phyloP scores from a whole-genome alignment of 2,797 vertebrate genomes.

The Lepus townsendii region DNA sequence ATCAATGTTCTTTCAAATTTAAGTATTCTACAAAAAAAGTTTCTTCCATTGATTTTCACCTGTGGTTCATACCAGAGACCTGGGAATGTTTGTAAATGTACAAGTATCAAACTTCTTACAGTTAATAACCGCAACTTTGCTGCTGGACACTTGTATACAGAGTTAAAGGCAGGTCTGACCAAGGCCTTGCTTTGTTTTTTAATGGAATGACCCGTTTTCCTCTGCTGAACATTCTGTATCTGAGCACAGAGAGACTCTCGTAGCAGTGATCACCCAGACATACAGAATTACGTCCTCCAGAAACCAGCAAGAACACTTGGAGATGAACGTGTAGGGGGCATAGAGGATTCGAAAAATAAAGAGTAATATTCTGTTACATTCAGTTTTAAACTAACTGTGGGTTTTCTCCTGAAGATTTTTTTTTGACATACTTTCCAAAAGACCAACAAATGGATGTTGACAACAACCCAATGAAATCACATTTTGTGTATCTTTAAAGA shows the following conservation, averaged over 20 bases:
- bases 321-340: constrained; percentile 90
- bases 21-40: constrained; percentile 87
- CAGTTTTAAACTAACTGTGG: constrained; percentile 85
- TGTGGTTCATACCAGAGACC: constrained; percentile 88
- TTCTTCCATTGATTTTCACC: constrained; percentile 89
- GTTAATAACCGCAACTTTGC: constrained; percentile 84
- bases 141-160: constrained; percentile 85
- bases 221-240: constrained; percentile 91
- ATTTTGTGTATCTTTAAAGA: constrained; percentile 88
- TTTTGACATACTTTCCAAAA: constrained; percentile 86
- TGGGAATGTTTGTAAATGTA: constrained; percentile 89
- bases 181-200: constrained; percentile 85
- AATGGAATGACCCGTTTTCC: constrained; percentile 88
- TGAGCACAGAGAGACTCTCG: constrained; percentile 96
- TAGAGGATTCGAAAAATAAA: constrained; percentile 86
- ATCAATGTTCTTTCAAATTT: constrained; percentile 88
- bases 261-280: constrained; percentile 90
- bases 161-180: constrained; percentile 83
- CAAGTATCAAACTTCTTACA: constrained; percentile 88
- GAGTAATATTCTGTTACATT: constrained; percentile 84
- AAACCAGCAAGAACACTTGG: constrained; percentile 97
- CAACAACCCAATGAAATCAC: constrained; percentile 85
- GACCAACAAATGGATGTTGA: constrained; percentile 87
- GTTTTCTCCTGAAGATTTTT: constrained; percentile 89
- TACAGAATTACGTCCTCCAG: constrained; percentile 94